phyloP scores from a whole-genome alignment of 2,888 invertebrate genomes.

The Tetramorium bicarinatum region DNA sequence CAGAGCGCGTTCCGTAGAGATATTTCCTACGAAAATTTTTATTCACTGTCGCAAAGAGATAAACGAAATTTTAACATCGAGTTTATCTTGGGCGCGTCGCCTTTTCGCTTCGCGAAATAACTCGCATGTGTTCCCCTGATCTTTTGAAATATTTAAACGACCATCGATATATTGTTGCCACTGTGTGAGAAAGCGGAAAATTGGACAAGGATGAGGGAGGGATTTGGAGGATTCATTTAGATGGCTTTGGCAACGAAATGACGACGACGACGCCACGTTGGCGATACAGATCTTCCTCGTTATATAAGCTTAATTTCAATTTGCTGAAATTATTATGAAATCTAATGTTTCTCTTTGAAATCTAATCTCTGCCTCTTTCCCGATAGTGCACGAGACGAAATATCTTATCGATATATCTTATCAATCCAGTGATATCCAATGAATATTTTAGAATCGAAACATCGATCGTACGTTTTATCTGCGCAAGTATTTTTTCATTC shows the following conservation, averaged over 20 bases:
- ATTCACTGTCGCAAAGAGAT: constrained; percentile 19
- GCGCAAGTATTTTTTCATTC: constrained; percentile 5
- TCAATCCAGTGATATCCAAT: constrained; percentile 50
- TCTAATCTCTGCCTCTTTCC: background rate
- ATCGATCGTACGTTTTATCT: constrained; percentile 40
- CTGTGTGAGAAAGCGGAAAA: constrained; percentile 33
- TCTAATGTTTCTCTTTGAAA: constrained; percentile 35
- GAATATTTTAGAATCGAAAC: constrained; percentile 22
- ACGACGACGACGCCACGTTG: constrained; percentile 20
- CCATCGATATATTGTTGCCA: constrained; percentile 26
- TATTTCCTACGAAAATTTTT: constrained; percentile 36
- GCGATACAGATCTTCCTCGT: constrained; percentile 60
- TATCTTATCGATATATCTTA: background rate
- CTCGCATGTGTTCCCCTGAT: background rate
- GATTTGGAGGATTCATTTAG: background rate
- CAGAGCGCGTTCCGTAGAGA: background rate
- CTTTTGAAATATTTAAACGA: constrained; percentile 41
- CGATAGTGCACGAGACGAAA: constrained; percentile 46
- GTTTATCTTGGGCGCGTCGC: constrained; percentile 7
- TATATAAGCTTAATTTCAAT: constrained; percentile 50
- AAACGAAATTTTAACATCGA: constrained; percentile 41
- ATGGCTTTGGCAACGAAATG: constrained; percentile 40
- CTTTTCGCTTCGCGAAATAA: constrained; percentile 32
- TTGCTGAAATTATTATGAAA: constrained; percentile 23
- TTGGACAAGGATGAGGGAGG: background rate